Evolutionary conservation across 2,888 invertebrate genomes (phyloP), one percentile per base, ranked within the genome.

Genomic region (Chrysolina oricalcia): DNA sequence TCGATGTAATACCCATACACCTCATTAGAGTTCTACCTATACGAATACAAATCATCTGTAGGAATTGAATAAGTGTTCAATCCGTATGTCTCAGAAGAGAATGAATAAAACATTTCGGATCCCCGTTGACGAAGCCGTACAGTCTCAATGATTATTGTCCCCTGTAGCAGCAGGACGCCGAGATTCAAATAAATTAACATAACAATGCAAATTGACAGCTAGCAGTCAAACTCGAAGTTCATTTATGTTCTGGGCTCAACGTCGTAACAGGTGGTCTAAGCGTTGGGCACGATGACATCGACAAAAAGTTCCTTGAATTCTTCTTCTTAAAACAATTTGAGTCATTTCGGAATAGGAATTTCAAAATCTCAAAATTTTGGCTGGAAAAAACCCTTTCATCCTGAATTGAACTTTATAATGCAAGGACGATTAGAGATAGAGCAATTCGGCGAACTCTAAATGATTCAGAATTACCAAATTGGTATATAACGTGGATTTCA

Each of bases 261-360:
- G 40, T 56, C 68, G 6, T 68, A 68, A 40, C 53, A 68, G 68
- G 68, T 68, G 68, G 68, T 68, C 68, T 56, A 68, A 68, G 17
- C 15, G 17, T 59, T n/a, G 59, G 6, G n/a, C 13, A 23, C 59
- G n/a, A 59, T 59, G 59, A 59, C 59, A 59, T n/a, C 56, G 23
- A 6, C 23, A 56, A 56, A 56, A 56, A 56, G 1, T 23, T n/a
- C 5, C 13, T 56, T 15, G 6, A 1, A 0, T 21, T 21, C 21
- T 56, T 13, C n/a, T n/a, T n/a, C n/a, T n/a, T 9, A 15, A 46
- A 46, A 15, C 15, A 46, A 0, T 46, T n/a, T 46, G 15, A 46
- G 35, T 35, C 6, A 35, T 8, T 35, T 27, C 27, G 27, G 27
- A 27, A 27, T 27, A 27, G 5, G 27, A 27, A 27, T 27, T n/a